Evolutionary conservation across 1,140 invertebrate genomes (phyloP).

Genomic region (Drosophila baimaii): DNA sequence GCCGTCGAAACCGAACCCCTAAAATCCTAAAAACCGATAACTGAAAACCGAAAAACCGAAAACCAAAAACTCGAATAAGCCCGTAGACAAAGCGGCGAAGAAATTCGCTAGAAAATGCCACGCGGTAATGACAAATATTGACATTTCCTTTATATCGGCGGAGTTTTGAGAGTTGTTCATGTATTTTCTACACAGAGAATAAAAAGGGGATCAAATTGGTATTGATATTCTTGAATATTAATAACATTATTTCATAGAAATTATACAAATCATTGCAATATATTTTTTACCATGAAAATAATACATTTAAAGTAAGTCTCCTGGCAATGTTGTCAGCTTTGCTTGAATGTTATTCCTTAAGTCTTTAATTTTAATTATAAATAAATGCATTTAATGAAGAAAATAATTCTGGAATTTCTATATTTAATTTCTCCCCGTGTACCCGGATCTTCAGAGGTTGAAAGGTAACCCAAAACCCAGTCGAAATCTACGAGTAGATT

Average conservation of each 20-base stretch:
- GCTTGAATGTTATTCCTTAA: no score
- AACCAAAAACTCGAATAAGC: constrained; percentile 11
- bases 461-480: constrained; percentile 10
- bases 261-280: not conserved
- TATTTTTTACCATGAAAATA: no score
- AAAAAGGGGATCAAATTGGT: no score
- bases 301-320: no score
- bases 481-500: constrained; percentile 10
- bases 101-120: constrained; percentile 75
- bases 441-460: constrained; percentile 4
- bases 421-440: not conserved
- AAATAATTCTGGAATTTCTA: no score
- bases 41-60: constrained; percentile 10
- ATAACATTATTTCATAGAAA: no score
- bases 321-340: no score
- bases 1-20: constrained; percentile 11
- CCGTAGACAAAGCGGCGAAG: constrained; percentile 43
- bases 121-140: constrained; percentile 76
- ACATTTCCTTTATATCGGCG: constrained; percentile 54
- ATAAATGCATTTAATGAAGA: no score
- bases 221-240: no score
- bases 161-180: not conserved
- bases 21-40: constrained; percentile 8
- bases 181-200: not conserved
- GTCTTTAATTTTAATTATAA: no score